phyloP scores from a whole-genome alignment of 2,113 vertebrate species.

The Eulemur rufifrons region DNA sequence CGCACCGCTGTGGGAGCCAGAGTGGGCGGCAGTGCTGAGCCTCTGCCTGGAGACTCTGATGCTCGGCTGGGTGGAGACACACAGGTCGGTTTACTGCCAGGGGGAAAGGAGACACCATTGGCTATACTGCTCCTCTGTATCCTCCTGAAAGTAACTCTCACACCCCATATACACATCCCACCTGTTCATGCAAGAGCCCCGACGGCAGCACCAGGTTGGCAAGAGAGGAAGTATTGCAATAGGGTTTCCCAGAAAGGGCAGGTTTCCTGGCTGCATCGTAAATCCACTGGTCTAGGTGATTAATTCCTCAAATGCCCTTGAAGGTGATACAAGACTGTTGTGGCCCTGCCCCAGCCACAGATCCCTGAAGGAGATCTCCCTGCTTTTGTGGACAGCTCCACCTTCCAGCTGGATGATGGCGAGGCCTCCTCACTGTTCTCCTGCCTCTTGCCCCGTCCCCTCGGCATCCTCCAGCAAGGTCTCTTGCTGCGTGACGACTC shows the following conservation, averaged over 20 bases:
- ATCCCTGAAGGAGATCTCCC: neutral
- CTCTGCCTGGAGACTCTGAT: too few species aligned
- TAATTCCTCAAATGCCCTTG: too few species aligned
- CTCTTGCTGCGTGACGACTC: neutral
- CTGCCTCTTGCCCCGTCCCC: neutral
- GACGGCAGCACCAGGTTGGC: neutral
- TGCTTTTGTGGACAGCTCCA: fast-evolving
- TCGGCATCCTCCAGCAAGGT: neutral
- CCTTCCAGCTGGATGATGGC: neutral
- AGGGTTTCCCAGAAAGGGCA: neutral
- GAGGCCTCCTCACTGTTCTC: neutral
- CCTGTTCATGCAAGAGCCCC: too few species aligned
- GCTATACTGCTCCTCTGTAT: too few species aligned
- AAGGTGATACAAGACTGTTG: too few species aligned
- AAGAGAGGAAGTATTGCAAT: neutral
- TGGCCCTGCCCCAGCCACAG: neutral
- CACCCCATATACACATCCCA: neutral
- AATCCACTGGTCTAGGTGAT: neutral
- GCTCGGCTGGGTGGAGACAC: neutral
- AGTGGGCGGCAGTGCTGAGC: neutral
- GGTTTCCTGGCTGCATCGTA: neutral
- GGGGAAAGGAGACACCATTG: neutral
- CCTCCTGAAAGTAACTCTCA: neutral
- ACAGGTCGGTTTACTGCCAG: neutral
- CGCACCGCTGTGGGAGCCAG: neutral